Evolutionary conservation across 2,797 vertebrate genomes (phyloP).

Genomic region (Euthynnus affinis): DNA sequence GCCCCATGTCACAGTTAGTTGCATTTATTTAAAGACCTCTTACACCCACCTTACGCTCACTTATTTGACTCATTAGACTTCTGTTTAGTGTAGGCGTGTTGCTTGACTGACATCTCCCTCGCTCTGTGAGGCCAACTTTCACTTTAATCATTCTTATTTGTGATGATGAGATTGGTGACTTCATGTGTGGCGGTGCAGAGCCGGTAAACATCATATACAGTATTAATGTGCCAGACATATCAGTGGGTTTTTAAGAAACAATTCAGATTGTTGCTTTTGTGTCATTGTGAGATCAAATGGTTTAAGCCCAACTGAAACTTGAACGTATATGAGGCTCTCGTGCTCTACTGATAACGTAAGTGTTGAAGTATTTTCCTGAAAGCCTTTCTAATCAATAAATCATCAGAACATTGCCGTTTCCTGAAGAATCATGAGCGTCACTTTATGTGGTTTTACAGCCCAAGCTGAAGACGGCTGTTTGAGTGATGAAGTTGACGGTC

Average conservation of each 20-base stretch:
- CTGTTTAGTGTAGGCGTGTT: not conserved
- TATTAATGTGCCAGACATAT: not conserved
- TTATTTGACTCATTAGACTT: not conserved
- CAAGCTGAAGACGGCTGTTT: constrained; percentile 17
- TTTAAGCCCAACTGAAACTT: not conserved
- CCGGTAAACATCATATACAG: too few species aligned
- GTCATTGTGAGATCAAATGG: not conserved
- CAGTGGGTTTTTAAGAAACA: not conserved
- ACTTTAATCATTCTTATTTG: not conserved
- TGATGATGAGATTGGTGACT: not conserved
- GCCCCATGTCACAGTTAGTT: not conserved
- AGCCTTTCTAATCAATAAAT: constrained; percentile 4
- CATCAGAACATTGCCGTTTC: not conserved
- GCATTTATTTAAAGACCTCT: not conserved
- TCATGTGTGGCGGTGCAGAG: too few species aligned
- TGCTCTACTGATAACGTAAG: not conserved
- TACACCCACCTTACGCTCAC: not conserved
- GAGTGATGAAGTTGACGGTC: constrained; percentile 29
- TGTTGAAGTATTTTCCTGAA: not conserved
- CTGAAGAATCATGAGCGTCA: not conserved
- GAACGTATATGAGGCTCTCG: not conserved
- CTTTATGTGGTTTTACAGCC: constrained; percentile 6
- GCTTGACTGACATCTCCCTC: not conserved
- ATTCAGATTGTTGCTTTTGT: not conserved
- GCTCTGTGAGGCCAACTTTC: too few species aligned